These are phyloP conservation scores for Therioaphis trifolii DNA, from an alignment of 2,888 invertebrate genomes.

Conservation along the genomic window DNA sequence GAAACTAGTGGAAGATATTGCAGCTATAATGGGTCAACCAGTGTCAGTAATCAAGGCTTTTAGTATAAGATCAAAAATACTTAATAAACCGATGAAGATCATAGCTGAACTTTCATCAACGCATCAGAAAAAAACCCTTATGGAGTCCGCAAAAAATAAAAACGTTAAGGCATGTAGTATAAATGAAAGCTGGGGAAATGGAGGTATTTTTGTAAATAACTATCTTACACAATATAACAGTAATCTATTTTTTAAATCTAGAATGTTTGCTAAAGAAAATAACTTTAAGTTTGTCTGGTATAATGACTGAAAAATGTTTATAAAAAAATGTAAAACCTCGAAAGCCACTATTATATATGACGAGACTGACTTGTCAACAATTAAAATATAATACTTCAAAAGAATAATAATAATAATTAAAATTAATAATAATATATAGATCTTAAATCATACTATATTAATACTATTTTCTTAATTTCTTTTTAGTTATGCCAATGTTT, in stretches of 20 bases:
- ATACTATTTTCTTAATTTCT: not conserved
- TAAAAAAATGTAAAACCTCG: not conserved
- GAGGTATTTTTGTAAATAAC: slow-evolving; percentile 13
- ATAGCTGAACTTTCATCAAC: slow-evolving; percentile 18
- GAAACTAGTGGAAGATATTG: slow-evolving; percentile 6
- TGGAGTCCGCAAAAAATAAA: slow-evolving; percentile 5
- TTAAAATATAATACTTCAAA: not conserved
- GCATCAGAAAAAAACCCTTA: not conserved
- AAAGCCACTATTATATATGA: not conserved
- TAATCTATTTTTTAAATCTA: slow-evolving; percentile 19
- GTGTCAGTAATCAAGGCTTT: not conserved
- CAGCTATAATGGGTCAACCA: not conserved
- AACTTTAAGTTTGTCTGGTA: not conserved
- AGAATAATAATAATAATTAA: too few species aligned
- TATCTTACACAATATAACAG: slow-evolving; percentile 4
- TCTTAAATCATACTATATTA: slow-evolving; percentile 4
- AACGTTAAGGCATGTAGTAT: slow-evolving; percentile 1
- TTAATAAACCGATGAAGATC: slow-evolving; percentile 9
- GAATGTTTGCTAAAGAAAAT: slow-evolving; percentile 4
- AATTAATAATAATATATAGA: too few species aligned
- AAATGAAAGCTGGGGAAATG: slow-evolving; percentile 12
- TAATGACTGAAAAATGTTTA: slow-evolving; percentile 9
- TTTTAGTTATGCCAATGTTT: not conserved
- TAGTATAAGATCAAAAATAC: not conserved
- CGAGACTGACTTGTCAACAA: not conserved